Evolutionary conservation across 2,797 vertebrate species (phyloP).

Genomic region (Tinamus major): DNA sequence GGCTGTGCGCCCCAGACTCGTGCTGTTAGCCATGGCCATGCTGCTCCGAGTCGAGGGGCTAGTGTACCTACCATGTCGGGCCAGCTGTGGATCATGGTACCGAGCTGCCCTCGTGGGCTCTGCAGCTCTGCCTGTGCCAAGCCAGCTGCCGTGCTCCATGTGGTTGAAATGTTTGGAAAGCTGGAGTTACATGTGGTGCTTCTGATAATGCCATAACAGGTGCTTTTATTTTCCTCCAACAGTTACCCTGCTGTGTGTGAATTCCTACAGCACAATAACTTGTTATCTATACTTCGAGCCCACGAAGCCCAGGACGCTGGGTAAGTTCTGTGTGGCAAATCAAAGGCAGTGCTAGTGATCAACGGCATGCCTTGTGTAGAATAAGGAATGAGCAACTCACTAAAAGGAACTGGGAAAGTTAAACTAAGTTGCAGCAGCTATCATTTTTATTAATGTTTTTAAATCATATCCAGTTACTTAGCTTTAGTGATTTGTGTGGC

Average conservation of each 20-base stretch:
- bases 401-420: not conserved
- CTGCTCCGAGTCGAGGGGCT: too few species aligned
- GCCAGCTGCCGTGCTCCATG: not conserved
- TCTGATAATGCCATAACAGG: slow-evolving; percentile 43
- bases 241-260: slow-evolving; percentile 98
- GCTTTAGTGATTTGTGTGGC: not conserved
- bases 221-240: slow-evolving; percentile 56
- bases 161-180: not conserved
- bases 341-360: not conserved
- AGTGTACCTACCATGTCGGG: not conserved
- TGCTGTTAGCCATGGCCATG: not conserved
- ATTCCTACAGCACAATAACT: slow-evolving; percentile 98
- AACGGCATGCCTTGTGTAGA: not conserved
- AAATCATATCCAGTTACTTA: not conserved
- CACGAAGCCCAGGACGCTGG: slow-evolving; percentile 98
- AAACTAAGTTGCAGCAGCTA: not conserved
- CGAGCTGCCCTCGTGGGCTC: not conserved
- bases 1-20: too few species aligned
- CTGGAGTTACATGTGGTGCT: not conserved
- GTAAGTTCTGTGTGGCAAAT: slow-evolving; percentile 79
- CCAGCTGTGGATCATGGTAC: too few species aligned
- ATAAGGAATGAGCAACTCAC: not conserved
- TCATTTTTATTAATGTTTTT: not conserved
- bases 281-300: slow-evolving; percentile 98
- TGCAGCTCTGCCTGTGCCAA: fast-evolving